Evolutionary conservation across 1,140 invertebrate genomes (phyloP).

Genomic region (Aphaenogaster floridana): DNA sequence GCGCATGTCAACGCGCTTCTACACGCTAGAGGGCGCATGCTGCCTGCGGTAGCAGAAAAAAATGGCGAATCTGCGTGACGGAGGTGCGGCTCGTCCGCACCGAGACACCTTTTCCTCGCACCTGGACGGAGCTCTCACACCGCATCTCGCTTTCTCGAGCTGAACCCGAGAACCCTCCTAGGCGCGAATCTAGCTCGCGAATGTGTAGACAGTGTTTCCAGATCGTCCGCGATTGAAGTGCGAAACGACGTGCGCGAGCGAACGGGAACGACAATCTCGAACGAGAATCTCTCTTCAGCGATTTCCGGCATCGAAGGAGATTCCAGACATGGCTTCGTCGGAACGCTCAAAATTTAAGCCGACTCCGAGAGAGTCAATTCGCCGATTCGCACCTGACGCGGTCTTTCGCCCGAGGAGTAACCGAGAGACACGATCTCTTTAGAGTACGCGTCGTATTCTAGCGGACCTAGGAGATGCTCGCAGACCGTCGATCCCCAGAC

Average conservation of each 20-base stretch:
- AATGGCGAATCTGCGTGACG: neutral
- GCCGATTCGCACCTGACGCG: neutral
- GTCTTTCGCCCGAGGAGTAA: neutral
- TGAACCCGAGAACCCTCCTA: neutral
- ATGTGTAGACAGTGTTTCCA: neutral
- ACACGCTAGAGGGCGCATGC: neutral
- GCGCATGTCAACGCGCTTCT: neutral
- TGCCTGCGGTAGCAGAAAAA: neutral
- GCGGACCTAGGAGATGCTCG: no score
- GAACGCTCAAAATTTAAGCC: neutral
- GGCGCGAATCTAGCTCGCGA: neutral
- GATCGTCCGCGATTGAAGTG: neutral
- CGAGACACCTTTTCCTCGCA: neutral
- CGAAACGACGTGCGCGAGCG: neutral
- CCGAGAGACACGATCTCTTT: neutral
- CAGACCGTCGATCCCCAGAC: neutral
- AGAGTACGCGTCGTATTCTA: neutral
- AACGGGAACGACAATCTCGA: neutral
- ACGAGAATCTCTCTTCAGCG: neutral
- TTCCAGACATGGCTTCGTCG: neutral
- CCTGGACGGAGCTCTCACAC: neutral
- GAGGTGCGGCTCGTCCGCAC: no score
- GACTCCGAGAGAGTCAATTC: neutral
- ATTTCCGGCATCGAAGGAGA: neutral
- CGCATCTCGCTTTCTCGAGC: neutral